These are phyloP conservation scores for Tetramorium bicarinatum DNA, from an alignment of 2,888 invertebrate species.

Conservation along the genomic window DNA sequence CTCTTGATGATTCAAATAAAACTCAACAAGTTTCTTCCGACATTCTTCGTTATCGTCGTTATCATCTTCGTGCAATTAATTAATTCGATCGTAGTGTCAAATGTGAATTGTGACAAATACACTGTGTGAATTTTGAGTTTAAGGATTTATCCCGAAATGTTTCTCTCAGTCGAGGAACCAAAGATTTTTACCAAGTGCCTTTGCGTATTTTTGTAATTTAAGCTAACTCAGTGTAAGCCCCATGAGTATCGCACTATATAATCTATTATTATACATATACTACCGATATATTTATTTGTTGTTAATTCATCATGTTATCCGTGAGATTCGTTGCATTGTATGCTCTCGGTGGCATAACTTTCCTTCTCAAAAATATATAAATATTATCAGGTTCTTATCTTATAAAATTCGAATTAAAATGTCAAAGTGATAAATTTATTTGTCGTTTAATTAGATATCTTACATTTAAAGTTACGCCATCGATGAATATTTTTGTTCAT, in stretches of 20 bases:
- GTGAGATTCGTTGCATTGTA: conserved; percentile 21
- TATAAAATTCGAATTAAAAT: conserved; percentile 2
- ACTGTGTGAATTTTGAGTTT: conserved; percentile 22
- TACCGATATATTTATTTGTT: conserved; percentile 56
- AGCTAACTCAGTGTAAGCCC: conserved; percentile 76
- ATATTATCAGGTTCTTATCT: not conserved
- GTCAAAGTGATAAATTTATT: conserved; percentile 3
- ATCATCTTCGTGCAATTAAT: conserved; percentile 23
- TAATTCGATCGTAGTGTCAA: conserved; percentile 29
- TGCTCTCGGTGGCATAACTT: conserved; percentile 30
- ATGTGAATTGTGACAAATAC: conserved; percentile 1
- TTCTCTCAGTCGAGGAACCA: conserved; percentile 55
- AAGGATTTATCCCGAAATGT: conserved; percentile 20
- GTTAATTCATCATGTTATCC: conserved; percentile 42
- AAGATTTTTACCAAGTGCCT: conserved; percentile 81
- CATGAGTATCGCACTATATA: conserved; percentile 62
- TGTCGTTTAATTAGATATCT: not conserved
- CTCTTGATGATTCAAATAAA: conserved; percentile 26
- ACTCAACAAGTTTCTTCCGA: not conserved
- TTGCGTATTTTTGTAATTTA: conserved; percentile 81
- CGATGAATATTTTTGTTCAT: conserved; percentile 37
- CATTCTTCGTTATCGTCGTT: conserved; percentile 23
- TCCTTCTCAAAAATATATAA: not conserved
- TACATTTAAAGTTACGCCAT: conserved; percentile 27
- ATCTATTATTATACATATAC: conserved; percentile 55